Evolutionary conservation across 2,888 invertebrate genomes (phyloP).

Genomic region (Shargacucullia verbasci): DNA sequence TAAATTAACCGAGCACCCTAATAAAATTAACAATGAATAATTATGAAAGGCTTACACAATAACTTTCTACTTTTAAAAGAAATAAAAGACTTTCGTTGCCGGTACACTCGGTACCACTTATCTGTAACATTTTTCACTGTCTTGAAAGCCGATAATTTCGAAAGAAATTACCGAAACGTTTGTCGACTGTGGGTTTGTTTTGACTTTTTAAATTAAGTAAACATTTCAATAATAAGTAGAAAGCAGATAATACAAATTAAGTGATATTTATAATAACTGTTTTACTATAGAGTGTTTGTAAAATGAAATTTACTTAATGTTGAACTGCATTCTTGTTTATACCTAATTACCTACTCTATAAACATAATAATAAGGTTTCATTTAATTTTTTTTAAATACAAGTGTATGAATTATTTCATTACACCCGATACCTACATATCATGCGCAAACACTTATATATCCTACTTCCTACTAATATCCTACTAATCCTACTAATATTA

Average conservation of each 20-base stretch:
- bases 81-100: conserved; percentile 36
- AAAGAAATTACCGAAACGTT: conserved; percentile 15
- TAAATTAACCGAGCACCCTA: conserved; percentile 42
- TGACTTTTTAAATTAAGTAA: conserved; percentile 4
- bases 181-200: conserved; percentile 2
- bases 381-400: no score
- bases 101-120: conserved; percentile 6
- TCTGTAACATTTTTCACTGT: conserved; percentile 28
- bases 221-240: conserved; percentile 3
- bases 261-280: not conserved
- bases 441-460: no score
- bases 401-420: no score
- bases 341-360: no score
- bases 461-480: no score
- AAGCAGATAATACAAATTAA: not conserved
- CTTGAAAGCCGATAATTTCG: conserved; percentile 27
- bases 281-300: not conserved
- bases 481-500: no score
- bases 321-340: not conserved
- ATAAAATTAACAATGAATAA: conserved; percentile 47
- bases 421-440: no score
- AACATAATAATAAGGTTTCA: no score
- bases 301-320: not conserved
- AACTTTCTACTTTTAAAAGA: conserved; percentile 44
- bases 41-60: conserved; percentile 46